Percentiles rank a stretch among this genome's conserved stretches.
Evolutionary conservation across 30 jellyfish, hydroid and myxozoan genomes (phyloP).

Genomic region (Pseudorhiza aurosa): DNA sequence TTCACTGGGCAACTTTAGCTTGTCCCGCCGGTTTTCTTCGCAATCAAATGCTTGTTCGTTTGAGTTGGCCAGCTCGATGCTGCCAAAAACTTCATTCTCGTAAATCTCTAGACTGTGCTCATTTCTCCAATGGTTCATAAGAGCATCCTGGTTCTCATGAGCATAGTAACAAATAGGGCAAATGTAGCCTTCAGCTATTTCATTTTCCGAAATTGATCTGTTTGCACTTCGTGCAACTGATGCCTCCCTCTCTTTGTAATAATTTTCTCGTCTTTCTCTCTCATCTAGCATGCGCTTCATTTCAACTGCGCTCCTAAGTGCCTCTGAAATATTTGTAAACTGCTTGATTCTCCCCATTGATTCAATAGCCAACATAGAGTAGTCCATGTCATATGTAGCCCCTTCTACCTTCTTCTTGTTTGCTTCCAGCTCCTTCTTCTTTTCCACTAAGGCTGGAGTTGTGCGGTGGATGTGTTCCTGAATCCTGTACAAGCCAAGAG

Average conservation of each 20-base stretch:
- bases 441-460: conserved; percentile 72
- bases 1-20: conserved; percentile 25
- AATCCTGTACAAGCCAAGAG: conserved; percentile 85
- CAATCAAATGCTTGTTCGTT: not conserved
- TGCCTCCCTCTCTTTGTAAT: conserved; percentile 50
- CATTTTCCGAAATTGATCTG: conserved; percentile 89
- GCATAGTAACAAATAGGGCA: conserved; percentile 98
- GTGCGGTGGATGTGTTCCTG: conserved; percentile 95
- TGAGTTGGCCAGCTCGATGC: conserved; percentile 57
- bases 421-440: conserved; percentile 57
- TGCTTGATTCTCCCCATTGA: conserved; percentile 68
- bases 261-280: conserved; percentile 59
- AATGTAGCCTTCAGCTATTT: conserved; percentile 97
- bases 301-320: conserved; percentile 85
- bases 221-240: conserved; percentile 79
- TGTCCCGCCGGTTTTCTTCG: not conserved
- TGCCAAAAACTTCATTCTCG: conserved; percentile 88
- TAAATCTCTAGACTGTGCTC: conserved; percentile 75
- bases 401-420: conserved; percentile 55
- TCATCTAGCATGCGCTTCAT: conserved; percentile 52
- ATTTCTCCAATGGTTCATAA: conserved; percentile 83
- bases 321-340: conserved; percentile 82
- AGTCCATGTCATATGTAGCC: conserved; percentile 79
- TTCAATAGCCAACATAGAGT: conserved; percentile 74
- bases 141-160: conserved; percentile 82